Conservation (phyloP, 1,140 invertebrate genomes). For the Octopus sinensis region DNA sequence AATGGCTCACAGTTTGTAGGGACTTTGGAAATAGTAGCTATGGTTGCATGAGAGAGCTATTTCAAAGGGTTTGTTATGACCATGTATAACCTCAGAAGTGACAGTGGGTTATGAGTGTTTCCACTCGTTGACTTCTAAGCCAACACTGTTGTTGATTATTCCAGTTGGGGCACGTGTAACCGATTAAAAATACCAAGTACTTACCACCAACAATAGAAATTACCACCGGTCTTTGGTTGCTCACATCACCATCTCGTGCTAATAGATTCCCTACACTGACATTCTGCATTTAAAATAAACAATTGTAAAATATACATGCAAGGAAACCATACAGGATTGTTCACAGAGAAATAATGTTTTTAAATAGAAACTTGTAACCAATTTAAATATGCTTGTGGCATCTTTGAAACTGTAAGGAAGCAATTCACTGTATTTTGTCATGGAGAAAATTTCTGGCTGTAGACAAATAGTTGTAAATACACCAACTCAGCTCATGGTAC, state of each 20-base stretch:
- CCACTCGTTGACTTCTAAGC: background rate
- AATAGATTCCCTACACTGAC: background rate
- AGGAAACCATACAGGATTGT: background rate
- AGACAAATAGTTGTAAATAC: too few relatives aligned
- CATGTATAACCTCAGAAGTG: background rate
- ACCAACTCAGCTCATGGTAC: too few relatives aligned
- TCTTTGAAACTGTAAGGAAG: too few relatives aligned
- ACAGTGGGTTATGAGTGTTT: background rate
- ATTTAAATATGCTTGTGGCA: background rate
- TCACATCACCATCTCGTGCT: background rate
- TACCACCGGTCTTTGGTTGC: background rate
- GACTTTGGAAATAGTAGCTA: background rate
- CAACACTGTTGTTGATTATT: background rate
- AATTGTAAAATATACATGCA: background rate
- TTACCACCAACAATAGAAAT: background rate
- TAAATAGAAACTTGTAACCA: background rate
- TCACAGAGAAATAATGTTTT: background rate
- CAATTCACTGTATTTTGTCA: too few relatives aligned
- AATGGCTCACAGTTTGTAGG: background rate
- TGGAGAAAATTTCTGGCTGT: too few relatives aligned
- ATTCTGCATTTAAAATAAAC: conserved; percentile 4
- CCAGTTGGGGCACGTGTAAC: background rate
- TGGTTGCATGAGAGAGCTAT: background rate
- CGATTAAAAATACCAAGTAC: background rate
- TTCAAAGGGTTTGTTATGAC: background rate